These are phyloP conservation scores for Neotragus moschatus DNA, from an alignment of 2,113 vertebrate genomes.

Conservation along the genomic window DNA sequence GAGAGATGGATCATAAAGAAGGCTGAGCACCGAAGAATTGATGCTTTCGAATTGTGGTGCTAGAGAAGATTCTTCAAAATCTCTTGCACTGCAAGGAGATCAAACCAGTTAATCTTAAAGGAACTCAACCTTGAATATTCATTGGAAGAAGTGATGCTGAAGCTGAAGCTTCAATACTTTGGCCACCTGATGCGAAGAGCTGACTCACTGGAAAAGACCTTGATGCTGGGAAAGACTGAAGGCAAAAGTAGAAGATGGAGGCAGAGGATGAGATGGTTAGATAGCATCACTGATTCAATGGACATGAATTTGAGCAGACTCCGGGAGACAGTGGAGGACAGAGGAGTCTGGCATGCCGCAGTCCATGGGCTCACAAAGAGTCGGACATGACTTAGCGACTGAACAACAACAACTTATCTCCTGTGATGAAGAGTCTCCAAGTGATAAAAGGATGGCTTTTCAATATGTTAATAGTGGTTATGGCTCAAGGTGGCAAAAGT, in stretches of 20 bases:
- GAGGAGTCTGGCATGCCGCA: neutral
- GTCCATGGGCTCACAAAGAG: neutral
- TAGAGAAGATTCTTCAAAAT: neutral
- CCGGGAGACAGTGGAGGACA: neutral
- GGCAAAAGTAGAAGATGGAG: neutral
- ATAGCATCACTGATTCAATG: neutral
- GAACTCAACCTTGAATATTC: neutral
- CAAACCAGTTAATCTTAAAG: neutral
- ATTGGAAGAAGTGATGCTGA: neutral
- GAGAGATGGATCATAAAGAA: neutral
- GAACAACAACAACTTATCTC: neutral
- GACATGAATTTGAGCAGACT: neutral
- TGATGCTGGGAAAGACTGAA: neutral
- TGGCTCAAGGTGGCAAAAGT: neutral
- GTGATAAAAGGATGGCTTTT: neutral
- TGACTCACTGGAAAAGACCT: neutral
- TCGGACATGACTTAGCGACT: neutral
- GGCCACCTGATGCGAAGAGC: neutral
- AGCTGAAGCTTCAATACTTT: neutral
- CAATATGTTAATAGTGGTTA: neutral
- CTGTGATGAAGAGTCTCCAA: neutral
- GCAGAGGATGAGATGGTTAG: neutral
- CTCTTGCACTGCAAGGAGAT: neutral
- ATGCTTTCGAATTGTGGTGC: neutral
- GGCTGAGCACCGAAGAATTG: neutral